Base-by-base conservation (phyloP, 1,140 invertebrate species). In the Micrasema minimum region DNA sequence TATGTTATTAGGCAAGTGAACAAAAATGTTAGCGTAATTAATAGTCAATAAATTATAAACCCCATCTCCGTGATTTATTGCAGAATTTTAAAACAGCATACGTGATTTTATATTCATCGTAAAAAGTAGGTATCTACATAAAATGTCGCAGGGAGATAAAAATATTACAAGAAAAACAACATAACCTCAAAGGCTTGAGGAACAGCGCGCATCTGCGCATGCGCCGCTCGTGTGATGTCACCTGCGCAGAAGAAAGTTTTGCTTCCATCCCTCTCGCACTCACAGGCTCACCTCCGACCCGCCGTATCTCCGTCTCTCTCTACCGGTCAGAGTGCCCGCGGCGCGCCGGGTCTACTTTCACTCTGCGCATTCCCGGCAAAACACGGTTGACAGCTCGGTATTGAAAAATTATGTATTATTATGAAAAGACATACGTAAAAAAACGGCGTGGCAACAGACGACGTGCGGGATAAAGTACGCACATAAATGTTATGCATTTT, bases 181-280 rank as follows among this genome's bases (percentile, higher is more conserved):
- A 43, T 43, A n/a, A 43, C 2, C 26, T 2, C 26, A 31, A 31
- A 31, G 26, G 26, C 2, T 31, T 31, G 26, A 31, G 26, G 26
- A 31, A 31, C 26, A 4, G 26, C 7, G 26, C 2, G 26, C 7
- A 10, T 20, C 55, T 35, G 55, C 55, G 55, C 55, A 59, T 59
- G 55, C 55, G 37, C 55, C 55, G 18, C 11, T n/a, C 55, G 18
- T 18, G 31, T 41, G 55, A 43, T 35, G n/a, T 59, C 55, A 59
- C 18, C 35, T 41, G 55, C 48, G 55, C 55, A 41, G 55, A 59
- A 59, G 55, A 59, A 59, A 59, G 55, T 59, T 59, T 59, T 41
- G 37, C 9, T 22, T 11, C 22, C 16, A 1, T 59, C 55, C 37
- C 55, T 10, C 16, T 59, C 55, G 18, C 35, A 41, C 37, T 16